Conservation (phyloP, 2,797 vertebrate genomes). For the Xyrichtys novacula region DNA sequence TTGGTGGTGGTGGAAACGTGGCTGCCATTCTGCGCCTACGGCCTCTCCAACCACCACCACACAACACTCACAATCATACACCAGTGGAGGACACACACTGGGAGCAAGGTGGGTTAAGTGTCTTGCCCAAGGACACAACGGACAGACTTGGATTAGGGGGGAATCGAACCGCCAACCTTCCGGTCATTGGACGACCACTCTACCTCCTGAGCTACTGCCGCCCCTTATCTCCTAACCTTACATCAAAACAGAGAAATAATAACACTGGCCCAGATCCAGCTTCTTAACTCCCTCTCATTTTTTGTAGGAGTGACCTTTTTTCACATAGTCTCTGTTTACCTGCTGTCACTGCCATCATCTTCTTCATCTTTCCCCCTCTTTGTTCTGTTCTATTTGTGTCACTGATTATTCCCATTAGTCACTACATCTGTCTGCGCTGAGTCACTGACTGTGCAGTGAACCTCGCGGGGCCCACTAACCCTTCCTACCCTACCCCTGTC, state of each 20-base stretch:
- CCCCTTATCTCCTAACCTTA: not conserved
- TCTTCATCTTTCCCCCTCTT: slow-evolving; percentile 8
- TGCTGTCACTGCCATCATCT: not conserved
- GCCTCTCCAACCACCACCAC: too few species aligned
- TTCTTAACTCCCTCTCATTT: not conserved
- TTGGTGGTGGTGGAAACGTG: too few species aligned
- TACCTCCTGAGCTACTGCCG: too few species aligned
- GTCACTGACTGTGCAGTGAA: slow-evolving; percentile 35
- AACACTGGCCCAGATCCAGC: not conserved
- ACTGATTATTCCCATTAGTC: slow-evolving; percentile 21
- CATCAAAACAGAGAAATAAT: not conserved
- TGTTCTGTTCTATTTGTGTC: slow-evolving; percentile 9
- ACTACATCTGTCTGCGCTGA: slow-evolving; percentile 17
- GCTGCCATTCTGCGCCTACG: too few species aligned
- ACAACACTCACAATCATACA: too few species aligned
- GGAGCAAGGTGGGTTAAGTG: too few species aligned
- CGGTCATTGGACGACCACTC: too few species aligned
- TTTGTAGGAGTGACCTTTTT: not conserved
- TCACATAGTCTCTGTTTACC: not conserved
- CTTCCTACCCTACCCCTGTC: slow-evolving; percentile 4
- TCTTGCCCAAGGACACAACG: too few species aligned
- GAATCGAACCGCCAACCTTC: too few species aligned
- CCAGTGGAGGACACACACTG: too few species aligned
- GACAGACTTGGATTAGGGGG: too few species aligned
- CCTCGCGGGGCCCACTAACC: slow-evolving; percentile 8